phyloP scores from a whole-genome alignment of 1,140 invertebrate species.

The Homalodisca vitripennis region DNA sequence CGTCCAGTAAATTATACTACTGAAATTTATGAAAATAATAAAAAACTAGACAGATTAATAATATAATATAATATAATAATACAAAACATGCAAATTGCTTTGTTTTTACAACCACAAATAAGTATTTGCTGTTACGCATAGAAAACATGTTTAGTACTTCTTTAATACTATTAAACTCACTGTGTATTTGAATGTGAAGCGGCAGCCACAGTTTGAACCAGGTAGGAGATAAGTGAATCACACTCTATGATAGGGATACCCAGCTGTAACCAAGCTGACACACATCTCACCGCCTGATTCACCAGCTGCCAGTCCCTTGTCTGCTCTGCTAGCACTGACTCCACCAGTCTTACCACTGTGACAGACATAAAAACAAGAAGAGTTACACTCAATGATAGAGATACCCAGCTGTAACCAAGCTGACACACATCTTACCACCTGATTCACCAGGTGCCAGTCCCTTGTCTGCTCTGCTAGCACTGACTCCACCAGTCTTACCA shows the following conservation, averaged over 20 bases:
- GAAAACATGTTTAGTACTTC: too few species aligned
- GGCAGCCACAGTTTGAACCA: constrained; percentile 42
- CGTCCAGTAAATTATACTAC: too few species aligned
- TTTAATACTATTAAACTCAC: too few species aligned
- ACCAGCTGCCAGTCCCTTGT: constrained; percentile 29
- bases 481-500: constrained; percentile 44
- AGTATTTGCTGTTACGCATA: too few species aligned
- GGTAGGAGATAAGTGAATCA: constrained; percentile 43
- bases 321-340: constrained; percentile 29
- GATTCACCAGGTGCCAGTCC: constrained; percentile 29
- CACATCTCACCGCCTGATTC: constrained; percentile 55
- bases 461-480: constrained; percentile 25
- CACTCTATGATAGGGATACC: constrained; percentile 49
- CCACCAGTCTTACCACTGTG: constrained; percentile 47
- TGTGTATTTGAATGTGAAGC: constrained; percentile 17
- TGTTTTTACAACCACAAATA: too few species aligned
- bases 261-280: constrained; percentile 62
- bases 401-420: constrained; percentile 62
- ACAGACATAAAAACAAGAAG: too few species aligned
- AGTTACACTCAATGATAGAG: constrained; percentile 47
- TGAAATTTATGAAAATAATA: too few species aligned
- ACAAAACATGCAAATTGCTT: too few species aligned
- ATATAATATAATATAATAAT: too few species aligned
- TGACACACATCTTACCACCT: constrained; percentile 58
- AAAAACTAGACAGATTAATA: too few species aligned